Conservation (phyloP, 2,113 vertebrate species). For the Ceuthmochares aereus region DNA sequence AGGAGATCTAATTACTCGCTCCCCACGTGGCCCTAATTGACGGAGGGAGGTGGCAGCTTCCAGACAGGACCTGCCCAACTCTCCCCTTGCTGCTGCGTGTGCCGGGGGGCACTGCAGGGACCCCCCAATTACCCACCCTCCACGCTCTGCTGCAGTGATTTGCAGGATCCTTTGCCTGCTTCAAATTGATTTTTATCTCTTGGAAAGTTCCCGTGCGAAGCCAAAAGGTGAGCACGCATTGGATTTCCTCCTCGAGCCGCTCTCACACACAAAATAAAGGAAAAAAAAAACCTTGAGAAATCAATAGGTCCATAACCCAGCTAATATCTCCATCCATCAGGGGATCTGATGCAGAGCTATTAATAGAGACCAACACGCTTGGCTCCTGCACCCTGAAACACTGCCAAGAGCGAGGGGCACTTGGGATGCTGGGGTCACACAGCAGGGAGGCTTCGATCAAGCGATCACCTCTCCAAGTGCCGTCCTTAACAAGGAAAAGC, state of each 20-base stretch:
- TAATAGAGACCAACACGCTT: not conserved
- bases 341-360: not conserved
- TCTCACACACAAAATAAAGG: not conserved
- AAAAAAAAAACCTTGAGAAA: not conserved
- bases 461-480: not conserved
- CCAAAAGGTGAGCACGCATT: not conserved
- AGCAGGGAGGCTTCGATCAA: fast-evolving
- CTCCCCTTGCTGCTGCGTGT: not conserved
- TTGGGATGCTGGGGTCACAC: too few species aligned
- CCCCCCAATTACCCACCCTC: not conserved
- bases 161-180: not conserved
- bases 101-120: fast-evolving
- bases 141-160: not conserved
- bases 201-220: not conserved
- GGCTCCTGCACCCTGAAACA: not conserved
- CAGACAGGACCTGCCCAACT: not conserved
- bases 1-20: constrained; percentile 45
- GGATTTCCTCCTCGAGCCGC: not conserved
- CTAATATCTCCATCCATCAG: constrained; percentile 12
- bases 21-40: constrained; percentile 23
- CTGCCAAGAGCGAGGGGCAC: too few species aligned
- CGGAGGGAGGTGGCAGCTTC: constrained; percentile 3
- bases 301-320: constrained; percentile 30
- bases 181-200: not conserved
- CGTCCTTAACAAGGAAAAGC: not conserved